phyloP scores from a whole-genome alignment of 2,888 invertebrate species.

The Chymomyza caudatula region DNA sequence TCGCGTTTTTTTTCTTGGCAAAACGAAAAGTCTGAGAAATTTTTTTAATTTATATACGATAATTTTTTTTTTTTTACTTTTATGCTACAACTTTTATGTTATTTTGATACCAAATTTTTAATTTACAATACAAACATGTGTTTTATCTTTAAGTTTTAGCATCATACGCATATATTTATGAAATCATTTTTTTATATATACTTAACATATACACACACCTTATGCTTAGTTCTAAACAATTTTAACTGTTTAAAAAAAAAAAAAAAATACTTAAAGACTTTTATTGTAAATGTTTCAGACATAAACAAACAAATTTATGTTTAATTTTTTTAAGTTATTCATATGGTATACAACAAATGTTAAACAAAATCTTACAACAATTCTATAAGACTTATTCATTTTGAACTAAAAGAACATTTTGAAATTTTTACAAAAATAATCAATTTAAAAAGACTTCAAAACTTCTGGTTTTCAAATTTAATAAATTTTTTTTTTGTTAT shows the following conservation, averaged over 20 bases:
- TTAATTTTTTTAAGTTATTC: too few relatives aligned
- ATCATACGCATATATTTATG: constrained; percentile 6
- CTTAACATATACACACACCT: background rate
- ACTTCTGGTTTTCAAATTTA: too few relatives aligned
- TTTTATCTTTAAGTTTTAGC: background rate
- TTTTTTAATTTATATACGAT: background rate
- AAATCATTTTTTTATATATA: background rate
- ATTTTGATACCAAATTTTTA: constrained; percentile 3
- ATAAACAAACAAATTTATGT: too few relatives aligned
- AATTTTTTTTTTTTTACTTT: background rate
- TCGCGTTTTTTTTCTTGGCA: constrained; percentile 58
- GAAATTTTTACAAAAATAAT: too few relatives aligned
- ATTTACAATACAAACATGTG: background rate
- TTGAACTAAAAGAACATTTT: too few relatives aligned
- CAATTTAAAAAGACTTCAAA: too few relatives aligned
- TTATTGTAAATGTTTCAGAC: too few relatives aligned
- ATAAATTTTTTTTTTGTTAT: too few relatives aligned
- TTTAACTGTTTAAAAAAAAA: background rate
- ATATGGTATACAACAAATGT: too few relatives aligned
- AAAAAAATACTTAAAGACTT: too few relatives aligned
- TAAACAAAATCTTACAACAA: too few relatives aligned
- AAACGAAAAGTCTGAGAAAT: constrained; percentile 65
- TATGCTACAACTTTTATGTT: background rate
- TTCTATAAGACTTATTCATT: too few relatives aligned
- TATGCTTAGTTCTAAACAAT: constrained; percentile 12